phyloP scores from a whole-genome alignment of 2,797 vertebrate species.

The Pseudochirops cupreus region DNA sequence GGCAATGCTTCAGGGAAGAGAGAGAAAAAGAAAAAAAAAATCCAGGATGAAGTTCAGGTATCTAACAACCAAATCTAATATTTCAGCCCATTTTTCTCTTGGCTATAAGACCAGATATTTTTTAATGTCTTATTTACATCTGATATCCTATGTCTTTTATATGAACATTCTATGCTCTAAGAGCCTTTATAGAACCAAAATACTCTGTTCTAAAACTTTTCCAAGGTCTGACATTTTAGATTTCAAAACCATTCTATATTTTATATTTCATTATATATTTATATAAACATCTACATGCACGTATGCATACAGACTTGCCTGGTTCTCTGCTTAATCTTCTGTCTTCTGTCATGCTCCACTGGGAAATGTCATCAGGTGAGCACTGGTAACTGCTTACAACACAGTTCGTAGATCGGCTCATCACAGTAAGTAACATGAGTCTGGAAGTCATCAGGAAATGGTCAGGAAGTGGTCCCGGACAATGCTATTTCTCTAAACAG shows the following conservation, averaged over 20 bases:
- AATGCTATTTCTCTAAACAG: background rate
- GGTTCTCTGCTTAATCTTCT: background rate
- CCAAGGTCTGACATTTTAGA: background rate
- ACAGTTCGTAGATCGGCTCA: background rate
- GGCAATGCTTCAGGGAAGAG: background rate
- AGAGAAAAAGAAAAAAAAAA: background rate
- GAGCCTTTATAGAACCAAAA: background rate
- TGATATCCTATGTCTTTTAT: background rate
- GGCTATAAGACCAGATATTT: background rate
- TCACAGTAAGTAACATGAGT: background rate
- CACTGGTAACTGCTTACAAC: background rate
- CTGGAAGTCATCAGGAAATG: background rate
- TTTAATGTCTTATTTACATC: background rate
- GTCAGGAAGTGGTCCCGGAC: background rate
- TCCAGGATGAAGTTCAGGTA: background rate
- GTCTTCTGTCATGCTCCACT: background rate
- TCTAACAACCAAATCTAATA: background rate
- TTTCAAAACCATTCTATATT: background rate
- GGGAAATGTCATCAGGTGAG: background rate
- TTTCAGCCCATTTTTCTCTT: background rate
- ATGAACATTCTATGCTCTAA: background rate
- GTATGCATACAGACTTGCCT: background rate
- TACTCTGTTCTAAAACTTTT: background rate
- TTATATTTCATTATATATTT: background rate
- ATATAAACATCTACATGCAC: background rate